Conservation (phyloP, 2,888 invertebrate species). For the Aphidius colemani region DNA sequence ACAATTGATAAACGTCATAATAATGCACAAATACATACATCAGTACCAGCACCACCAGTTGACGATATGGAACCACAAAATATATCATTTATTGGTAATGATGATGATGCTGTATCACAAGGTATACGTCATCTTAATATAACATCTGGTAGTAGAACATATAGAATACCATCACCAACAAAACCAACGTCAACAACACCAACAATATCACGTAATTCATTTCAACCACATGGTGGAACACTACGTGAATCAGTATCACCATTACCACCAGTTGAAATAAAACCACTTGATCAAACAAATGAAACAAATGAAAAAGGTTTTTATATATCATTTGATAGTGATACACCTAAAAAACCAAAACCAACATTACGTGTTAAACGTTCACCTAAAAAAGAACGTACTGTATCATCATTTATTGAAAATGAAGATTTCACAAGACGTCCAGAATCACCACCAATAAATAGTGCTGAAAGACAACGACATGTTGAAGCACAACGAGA, state of each 20-base stretch:
- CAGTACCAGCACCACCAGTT: constrained; percentile 71
- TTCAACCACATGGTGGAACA: constrained; percentile 64
- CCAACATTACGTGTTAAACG: constrained; percentile 78
- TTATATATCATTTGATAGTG: constrained; percentile 91
- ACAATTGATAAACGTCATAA: constrained; percentile 53
- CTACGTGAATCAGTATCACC: constrained; percentile 59
- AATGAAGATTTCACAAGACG: constrained; percentile 48
- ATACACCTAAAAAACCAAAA: constrained; percentile 85
- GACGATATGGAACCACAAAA: constrained; percentile 94
- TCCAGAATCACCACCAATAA: constrained; percentile 47
- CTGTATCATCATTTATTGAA: constrained; percentile 51
- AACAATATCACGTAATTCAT: constrained; percentile 71
- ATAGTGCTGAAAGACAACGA: constrained; percentile 53
- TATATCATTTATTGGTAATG: constrained; percentile 85
- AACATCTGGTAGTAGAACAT: constrained; percentile 85
- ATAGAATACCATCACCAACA: constrained; percentile 88
- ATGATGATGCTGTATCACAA: constrained; percentile 61
- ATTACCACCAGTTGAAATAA: constrained; percentile 57
- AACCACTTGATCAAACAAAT: constrained; percentile 58
- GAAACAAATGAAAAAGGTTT: constrained; percentile 77
- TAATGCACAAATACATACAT: constrained; percentile 61
- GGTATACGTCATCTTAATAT: constrained; percentile 81
- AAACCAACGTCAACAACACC: constrained; percentile 72
- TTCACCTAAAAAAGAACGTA: constrained; percentile 72
- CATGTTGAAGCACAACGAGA: constrained; percentile 61